Conservation (phyloP, 2,888 invertebrate species). For the Stenichneumon culpator region DNA sequence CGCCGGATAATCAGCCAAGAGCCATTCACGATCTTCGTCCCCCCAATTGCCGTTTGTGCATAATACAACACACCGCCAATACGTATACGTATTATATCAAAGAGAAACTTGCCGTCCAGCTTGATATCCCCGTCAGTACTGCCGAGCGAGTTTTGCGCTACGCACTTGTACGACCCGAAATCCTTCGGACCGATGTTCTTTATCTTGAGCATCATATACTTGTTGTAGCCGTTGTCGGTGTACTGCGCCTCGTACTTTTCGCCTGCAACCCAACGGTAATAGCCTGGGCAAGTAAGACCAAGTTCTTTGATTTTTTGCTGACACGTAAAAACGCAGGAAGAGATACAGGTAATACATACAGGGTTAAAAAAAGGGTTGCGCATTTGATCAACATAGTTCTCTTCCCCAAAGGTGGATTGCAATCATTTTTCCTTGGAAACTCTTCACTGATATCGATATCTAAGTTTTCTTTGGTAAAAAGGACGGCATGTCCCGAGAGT, state of each 20-base stretch:
- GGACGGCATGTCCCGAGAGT: not conserved
- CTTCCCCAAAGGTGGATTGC: too few relatives aligned
- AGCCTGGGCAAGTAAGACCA: slow-evolving; percentile 81
- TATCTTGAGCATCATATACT: slow-evolving; percentile 96
- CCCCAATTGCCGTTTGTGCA: not conserved
- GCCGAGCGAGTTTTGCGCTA: slow-evolving; percentile 96
- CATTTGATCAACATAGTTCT: too few relatives aligned
- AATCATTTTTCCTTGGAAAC: too few relatives aligned
- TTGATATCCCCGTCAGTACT: slow-evolving; percentile 96
- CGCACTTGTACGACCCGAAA: slow-evolving; percentile 96
- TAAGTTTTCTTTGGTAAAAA: not conserved
- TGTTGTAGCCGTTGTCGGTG: slow-evolving; percentile 94
- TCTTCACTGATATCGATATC: too few relatives aligned
- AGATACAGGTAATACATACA: not conserved
- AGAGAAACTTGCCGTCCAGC: slow-evolving; percentile 90
- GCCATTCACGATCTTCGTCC: slow-evolving; percentile 5
- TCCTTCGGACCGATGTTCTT: slow-evolving; percentile 92
- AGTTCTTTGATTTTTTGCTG: slow-evolving; percentile 59
- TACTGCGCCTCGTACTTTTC: slow-evolving; percentile 95
- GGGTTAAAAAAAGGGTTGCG: not conserved
- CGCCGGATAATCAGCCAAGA: slow-evolving; percentile 26
- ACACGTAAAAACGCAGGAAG: slow-evolving; percentile 19
- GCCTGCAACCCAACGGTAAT: slow-evolving; percentile 87
- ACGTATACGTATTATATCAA: not conserved
- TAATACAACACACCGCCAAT: not conserved